Conservation (phyloP, 1,140 invertebrate genomes). For the Camponotus vicinus region DNA sequence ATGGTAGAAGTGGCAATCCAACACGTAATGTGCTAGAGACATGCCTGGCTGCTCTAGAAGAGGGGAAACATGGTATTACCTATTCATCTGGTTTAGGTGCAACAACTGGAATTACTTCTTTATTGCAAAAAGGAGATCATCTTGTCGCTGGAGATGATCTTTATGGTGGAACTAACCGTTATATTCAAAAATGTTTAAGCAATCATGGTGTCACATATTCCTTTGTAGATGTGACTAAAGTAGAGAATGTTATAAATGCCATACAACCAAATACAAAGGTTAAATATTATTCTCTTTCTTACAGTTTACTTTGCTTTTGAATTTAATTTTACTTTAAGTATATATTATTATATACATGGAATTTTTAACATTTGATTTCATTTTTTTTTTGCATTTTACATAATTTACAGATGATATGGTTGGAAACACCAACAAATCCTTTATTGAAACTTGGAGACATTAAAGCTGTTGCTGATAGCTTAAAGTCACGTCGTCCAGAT, state of each 20-base stretch:
- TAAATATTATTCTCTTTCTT: constrained; percentile 34
- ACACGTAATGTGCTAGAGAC: constrained; percentile 95
- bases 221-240: constrained; percentile 94
- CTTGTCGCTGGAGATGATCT: constrained; percentile 97
- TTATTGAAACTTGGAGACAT: constrained; percentile 97
- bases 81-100: constrained; percentile 97
- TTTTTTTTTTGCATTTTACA: background rate
- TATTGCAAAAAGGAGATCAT: constrained; percentile 95
- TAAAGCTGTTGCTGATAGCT: constrained; percentile 89
- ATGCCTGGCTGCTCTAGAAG: constrained; percentile 96
- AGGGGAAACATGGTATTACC: constrained; percentile 94
- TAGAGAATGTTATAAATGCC: constrained; percentile 89
- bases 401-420: constrained; percentile 94
- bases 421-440: constrained; percentile 99
- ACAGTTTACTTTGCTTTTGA: background rate
- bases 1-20: constrained; percentile 98
- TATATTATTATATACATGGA: background rate
- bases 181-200: constrained; percentile 88
- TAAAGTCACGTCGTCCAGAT: constrained; percentile 88
- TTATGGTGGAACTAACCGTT: constrained; percentile 96
- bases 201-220: constrained; percentile 90
- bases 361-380: background rate
- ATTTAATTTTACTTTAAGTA: background rate
- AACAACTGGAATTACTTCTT: constrained; percentile 90
- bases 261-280: constrained; percentile 96